Evolutionary conservation across 2,797 vertebrate species (phyloP), one percentile per base, ranked within the genome.

Genomic region (Oryzias sinensis): DNA sequence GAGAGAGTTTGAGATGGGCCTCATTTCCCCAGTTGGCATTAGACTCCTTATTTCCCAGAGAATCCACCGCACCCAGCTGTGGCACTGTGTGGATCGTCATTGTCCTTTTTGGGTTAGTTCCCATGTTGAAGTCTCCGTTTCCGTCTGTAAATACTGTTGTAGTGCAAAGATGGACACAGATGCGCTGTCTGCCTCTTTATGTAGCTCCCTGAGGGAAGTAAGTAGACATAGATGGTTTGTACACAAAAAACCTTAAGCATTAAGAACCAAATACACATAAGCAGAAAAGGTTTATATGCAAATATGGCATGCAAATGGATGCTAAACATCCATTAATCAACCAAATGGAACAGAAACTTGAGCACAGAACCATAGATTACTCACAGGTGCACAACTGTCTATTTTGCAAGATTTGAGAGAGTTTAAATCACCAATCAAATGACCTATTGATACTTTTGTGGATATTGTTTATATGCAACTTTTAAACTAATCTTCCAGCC

Each of bases 31-130:
- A 93, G 70, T 85, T 88, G 63, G 92, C 85, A 49, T 90, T 82
- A 11, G 90, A 25, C 50, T 88, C 92, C 48, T 83, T 88, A 55
- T 89, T 93, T 76, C 85, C 85, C 67, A 82, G 75, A 8, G 71
- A 52, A 60, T 94, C 92, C 47, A 90, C 87, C 63, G 80, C 90
- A 44, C 82, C 79, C 58, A 93, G 78, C 81, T 90, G 59, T 70
- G 93, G 78, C 53, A 91, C 87, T 82, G 93, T 87, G 63, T 94
- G 91, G 81, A 92, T 88, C 37, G 93, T 93, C 60, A 94, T 89
- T 58, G 94, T 91, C 82, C 92, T 92, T 86, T 94, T 93, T 78
- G 94, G 90, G 80, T 95, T 94, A 60, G 95, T 96, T 90, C 95
- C 97, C 97, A 98, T 98, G 82, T 33, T 75, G 83, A 87, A 77